These are phyloP conservation scores for Mareca strepera DNA, from an alignment of 2,797 vertebrate species.

Conservation along the genomic window DNA sequence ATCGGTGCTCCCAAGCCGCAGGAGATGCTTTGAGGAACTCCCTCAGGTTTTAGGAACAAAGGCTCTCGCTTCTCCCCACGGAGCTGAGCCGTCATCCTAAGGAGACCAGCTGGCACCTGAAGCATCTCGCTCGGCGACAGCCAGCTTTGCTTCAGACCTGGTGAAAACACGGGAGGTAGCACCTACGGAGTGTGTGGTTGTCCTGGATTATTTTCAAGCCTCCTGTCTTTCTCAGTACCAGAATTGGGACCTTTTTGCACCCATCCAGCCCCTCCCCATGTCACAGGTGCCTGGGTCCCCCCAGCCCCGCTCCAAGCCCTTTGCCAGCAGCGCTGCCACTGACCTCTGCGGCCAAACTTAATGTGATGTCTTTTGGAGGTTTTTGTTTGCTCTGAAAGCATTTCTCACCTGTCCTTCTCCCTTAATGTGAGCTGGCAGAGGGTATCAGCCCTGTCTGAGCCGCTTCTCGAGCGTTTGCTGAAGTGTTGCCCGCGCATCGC, in stretches of 20 bases:
- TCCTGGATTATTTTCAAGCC: background rate
- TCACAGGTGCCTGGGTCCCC: accelerated
- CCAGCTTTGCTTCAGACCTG: background rate
- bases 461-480: background rate
- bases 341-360: accelerated
- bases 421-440: background rate
- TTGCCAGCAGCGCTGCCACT: background rate
- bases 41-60: background rate
- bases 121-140: background rate
- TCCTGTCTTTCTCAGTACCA: background rate
- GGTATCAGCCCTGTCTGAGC: background rate
- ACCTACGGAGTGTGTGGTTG: accelerated
- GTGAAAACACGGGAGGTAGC: background rate
- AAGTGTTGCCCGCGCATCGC: background rate
- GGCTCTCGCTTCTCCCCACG: background rate
- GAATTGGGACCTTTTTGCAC: background rate
- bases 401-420: background rate
- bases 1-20: background rate
- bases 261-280: accelerated
- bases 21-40: background rate
- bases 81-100: background rate
- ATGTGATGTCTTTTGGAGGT: accelerated
- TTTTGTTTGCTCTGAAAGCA: background rate
- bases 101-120: background rate
- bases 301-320: background rate